Percentiles rank a stretch among this genome's conserved stretches.
Conservation (phyloP, 2,888 invertebrate species). For the Hybos culiciformis region DNA sequence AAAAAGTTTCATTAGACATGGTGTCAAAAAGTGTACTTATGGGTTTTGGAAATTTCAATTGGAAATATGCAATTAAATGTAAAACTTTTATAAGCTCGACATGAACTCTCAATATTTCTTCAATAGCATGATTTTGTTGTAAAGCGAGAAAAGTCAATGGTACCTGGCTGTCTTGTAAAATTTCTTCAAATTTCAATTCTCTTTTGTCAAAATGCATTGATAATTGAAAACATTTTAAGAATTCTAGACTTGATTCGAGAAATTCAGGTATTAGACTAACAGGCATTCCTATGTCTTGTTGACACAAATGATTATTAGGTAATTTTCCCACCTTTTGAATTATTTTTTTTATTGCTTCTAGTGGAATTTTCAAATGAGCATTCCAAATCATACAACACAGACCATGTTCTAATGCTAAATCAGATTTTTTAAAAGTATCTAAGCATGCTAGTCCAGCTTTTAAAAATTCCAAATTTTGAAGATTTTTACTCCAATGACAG, state of each 20-base stretch:
- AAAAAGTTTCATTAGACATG: slow-evolving; percentile 43
- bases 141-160: slow-evolving; percentile 60
- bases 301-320: slow-evolving; percentile 71
- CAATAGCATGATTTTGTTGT: slow-evolving; percentile 59
- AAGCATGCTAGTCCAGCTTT: slow-evolving; percentile 59
- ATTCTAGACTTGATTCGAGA: slow-evolving; percentile 44
- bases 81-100: slow-evolving; percentile 64
- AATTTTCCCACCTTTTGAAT: slow-evolving; percentile 70
- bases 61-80: slow-evolving; percentile 65
- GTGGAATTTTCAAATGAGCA: slow-evolving; percentile 66
- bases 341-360: slow-evolving; percentile 61
- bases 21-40: slow-evolving; percentile 65
- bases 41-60: slow-evolving; percentile 57
- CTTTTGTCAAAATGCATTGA: slow-evolving; percentile 28
- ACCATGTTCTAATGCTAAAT: slow-evolving; percentile 49
- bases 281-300: slow-evolving; percentile 60
- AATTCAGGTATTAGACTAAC: slow-evolving; percentile 46
- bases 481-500: slow-evolving; percentile 70
- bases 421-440: slow-evolving; percentile 27
- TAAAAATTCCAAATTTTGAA: slow-evolving; percentile 49
- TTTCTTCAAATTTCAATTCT: slow-evolving; percentile 29
- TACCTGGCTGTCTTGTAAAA: slow-evolving; percentile 31
- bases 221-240: slow-evolving; percentile 25
- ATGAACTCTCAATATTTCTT: slow-evolving; percentile 64
- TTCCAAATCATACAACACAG: slow-evolving; percentile 79